phyloP scores from a whole-genome alignment of 92 coral and sea anemone species.

The Phymanthus crucifer region DNA sequence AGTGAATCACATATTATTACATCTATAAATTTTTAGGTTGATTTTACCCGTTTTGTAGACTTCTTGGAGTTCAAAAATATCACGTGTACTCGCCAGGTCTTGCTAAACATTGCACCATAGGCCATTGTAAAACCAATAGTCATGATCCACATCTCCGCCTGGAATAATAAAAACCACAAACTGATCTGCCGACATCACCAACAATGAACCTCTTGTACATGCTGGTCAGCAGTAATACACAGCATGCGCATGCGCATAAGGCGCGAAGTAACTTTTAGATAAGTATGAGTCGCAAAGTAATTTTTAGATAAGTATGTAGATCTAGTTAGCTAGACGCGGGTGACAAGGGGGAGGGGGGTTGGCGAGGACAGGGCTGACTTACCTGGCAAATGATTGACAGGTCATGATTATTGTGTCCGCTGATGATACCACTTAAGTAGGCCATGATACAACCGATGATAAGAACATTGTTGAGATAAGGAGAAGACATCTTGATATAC shows the following conservation, averaged over 20 bases:
- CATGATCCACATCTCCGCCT: conserved; percentile 73
- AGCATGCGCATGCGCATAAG: too few species aligned
- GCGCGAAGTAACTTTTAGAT: too few species aligned
- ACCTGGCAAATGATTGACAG: conserved; percentile 45
- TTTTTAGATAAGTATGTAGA: too few species aligned
- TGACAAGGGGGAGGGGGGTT: too few species aligned
- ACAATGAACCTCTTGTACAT: too few species aligned
- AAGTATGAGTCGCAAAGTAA: too few species aligned
- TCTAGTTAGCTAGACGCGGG: too few species aligned
- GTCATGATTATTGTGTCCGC: conserved; percentile 36
- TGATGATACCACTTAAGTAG: conserved; percentile 50
- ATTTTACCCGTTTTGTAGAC: conserved; percentile 44
- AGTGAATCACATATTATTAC: too few species aligned
- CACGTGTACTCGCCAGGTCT: conserved; percentile 87
- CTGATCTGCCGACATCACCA: not conserved
- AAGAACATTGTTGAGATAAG: conserved; percentile 60
- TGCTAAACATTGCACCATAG: conserved; percentile 92
- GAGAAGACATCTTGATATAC: conserved; percentile 74
- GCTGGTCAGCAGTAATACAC: too few species aligned
- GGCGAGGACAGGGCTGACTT: not conserved
- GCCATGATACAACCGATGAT: conserved; percentile 58
- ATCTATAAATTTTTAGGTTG: not conserved
- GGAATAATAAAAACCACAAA: not conserved
- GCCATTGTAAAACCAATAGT: conserved; percentile 74
- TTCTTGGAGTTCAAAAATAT: conserved; percentile 57